phyloP scores from a whole-genome alignment of 2,797 vertebrate genomes.

The Podarcis siculus region DNA sequence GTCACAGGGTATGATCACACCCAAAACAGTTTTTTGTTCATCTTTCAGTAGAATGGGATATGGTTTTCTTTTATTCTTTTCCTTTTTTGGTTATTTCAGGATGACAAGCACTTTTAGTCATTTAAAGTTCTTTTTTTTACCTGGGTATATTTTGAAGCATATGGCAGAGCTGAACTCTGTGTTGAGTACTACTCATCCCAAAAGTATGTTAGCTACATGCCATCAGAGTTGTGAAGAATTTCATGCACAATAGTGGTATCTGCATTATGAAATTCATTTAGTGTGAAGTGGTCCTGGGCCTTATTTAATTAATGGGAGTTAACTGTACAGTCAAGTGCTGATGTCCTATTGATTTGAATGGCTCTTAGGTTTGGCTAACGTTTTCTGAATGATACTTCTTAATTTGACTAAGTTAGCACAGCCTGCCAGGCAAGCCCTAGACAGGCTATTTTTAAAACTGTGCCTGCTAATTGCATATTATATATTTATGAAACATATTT shows the following conservation, averaged over 20 bases:
- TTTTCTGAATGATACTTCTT: neutral
- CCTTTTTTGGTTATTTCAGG: too few species aligned
- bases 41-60: too few species aligned
- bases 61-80: too few species aligned
- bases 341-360: constrained; percentile 20
- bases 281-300: neutral
- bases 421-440: neutral
- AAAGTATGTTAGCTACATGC: neutral
- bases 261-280: neutral
- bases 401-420: neutral
- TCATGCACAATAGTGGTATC: neutral
- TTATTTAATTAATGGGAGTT: constrained; percentile 12
- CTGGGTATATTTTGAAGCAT: too few species aligned
- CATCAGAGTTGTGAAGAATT: neutral
- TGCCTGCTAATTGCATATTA: neutral
- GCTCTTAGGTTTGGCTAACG: neutral
- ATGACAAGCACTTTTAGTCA: too few species aligned
- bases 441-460: constrained; percentile 8
- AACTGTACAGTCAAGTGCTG: neutral
- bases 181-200: neutral
- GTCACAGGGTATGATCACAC: too few species aligned
- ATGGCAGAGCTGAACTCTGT: neutral
- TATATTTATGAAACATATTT: neutral
- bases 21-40: too few species aligned
- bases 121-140: too few species aligned